Evolutionary conservation across 2,113 vertebrate species (phyloP), one percentile per base, ranked within the genome.

Genomic region (Indicator maculatus): DNA sequence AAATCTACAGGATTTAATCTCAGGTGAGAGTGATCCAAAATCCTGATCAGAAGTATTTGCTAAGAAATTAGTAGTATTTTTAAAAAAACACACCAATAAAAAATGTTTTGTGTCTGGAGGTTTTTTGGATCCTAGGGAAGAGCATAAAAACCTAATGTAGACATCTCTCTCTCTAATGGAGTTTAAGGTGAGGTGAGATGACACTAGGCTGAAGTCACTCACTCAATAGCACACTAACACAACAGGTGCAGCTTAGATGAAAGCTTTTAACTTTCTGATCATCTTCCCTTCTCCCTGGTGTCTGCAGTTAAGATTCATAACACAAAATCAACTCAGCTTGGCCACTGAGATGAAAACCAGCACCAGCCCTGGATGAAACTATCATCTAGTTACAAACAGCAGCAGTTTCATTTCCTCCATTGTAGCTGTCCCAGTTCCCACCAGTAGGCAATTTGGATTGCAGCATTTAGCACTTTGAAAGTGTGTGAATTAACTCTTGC

Each of bases 371-470:
- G 75, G 71, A 86, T 64, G 38, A 60, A 89, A 91, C 44, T 31
- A 58, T 74, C 83, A 74, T 63, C 87, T 86, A 61, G 76, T 80
- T 86, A 88, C 74, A 71, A 95, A 94, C 53, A 36, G 85, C 60
- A 91, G 84, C 50, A 89, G 47, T 74, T 91, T 75, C 12, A 75
- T 78, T 89, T 90, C 75, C 76, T 83, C 66, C 61, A 20, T 70
- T 6, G 72, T 58, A 72, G 69, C 39, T 81, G 69, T 44, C 39
- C 92, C 82, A 88, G 85, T 61, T 90, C 76, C 73, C 44, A 91
- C 73, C 93, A 95, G 73, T 8, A 94, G 83, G 73, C 50, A 90
- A 81, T 89, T 27, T 93, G 61, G 83, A 90, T 44, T 64, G 47
- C 65, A 77, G 77, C n/a, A 30, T 71, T 92, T 88, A 93, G 79